phyloP scores from a whole-genome alignment of 2,113 vertebrate genomes.

The Ranitomeya variabilis region DNA sequence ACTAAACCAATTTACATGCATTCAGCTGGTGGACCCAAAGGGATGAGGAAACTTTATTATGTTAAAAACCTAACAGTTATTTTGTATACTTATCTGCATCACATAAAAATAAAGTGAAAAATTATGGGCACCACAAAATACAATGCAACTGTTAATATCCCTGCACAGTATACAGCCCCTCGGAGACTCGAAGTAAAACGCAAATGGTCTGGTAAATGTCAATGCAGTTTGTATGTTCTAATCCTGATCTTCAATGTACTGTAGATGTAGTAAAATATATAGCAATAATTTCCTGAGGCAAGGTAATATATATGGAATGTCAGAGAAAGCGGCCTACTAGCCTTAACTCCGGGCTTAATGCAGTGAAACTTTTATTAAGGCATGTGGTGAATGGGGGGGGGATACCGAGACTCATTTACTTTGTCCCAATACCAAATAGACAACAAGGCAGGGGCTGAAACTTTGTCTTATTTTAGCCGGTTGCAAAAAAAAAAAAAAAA shows the following conservation, averaged over 20 bases:
- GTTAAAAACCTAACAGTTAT: slow-evolving; percentile 20
- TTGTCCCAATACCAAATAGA: slow-evolving; percentile 76
- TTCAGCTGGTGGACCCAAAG: slow-evolving; percentile 22
- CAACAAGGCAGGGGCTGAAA: slow-evolving; percentile 75
- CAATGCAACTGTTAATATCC: slow-evolving; percentile 59
- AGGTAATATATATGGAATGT: slow-evolving; percentile 84
- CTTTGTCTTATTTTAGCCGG: slow-evolving; percentile 64
- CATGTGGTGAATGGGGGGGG: slow-evolving; percentile 80
- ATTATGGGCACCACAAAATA: slow-evolving; percentile 46
- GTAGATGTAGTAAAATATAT: slow-evolving; percentile 84
- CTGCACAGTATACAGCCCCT: slow-evolving; percentile 60
- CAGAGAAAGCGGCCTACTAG: slow-evolving; percentile 78
- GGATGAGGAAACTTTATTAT: slow-evolving; percentile 36
- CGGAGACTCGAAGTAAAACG: slow-evolving; percentile 69
- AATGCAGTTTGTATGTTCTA: slow-evolving; percentile 80
- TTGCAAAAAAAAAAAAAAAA: neutral
- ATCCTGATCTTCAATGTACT: slow-evolving; percentile 80
- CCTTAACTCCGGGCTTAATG: slow-evolving; percentile 81
- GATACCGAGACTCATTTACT: slow-evolving; percentile 80
- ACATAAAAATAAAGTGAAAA: slow-evolving; percentile 50
- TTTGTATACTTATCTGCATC: slow-evolving; percentile 29
- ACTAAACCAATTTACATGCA: slow-evolving; percentile 20
- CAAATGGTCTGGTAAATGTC: slow-evolving; percentile 81
- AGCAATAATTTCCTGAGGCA: slow-evolving; percentile 85
- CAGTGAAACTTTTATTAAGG: slow-evolving; percentile 85